phyloP scores from a whole-genome alignment of 1,140 invertebrate genomes.

The Drosophila ogumai region DNA sequence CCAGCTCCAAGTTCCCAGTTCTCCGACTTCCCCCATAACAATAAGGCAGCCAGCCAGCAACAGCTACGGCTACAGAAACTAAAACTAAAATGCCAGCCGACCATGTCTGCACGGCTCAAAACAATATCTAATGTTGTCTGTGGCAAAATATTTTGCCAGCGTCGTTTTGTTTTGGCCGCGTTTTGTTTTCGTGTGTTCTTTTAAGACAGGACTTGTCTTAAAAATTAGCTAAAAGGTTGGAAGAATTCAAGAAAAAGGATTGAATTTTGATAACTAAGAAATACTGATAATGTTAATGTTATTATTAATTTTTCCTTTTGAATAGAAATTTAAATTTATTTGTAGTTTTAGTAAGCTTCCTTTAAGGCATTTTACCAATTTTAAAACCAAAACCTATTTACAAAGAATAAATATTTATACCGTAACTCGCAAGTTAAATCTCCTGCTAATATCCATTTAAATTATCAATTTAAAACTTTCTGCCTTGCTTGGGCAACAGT shows the following conservation, averaged over 20 bases:
- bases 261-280: background rate
- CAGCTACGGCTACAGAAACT: constrained; percentile 32
- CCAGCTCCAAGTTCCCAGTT: constrained; percentile 20
- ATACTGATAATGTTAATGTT: background rate
- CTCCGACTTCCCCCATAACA: constrained; percentile 21
- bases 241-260: constrained; percentile 32
- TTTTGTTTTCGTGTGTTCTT: constrained; percentile 18
- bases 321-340: no score
- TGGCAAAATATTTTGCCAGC: constrained; percentile 76
- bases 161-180: constrained; percentile 42
- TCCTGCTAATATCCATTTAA: background rate
- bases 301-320: no score
- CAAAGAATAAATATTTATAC: no score
- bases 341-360: background rate
- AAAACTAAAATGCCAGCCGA: constrained; percentile 59
- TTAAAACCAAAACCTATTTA: background rate
- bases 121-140: constrained; percentile 81
- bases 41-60: constrained; percentile 17
- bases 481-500: constrained; percentile 1
- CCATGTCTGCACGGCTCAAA: constrained; percentile 76
- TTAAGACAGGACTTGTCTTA: constrained; percentile 50
- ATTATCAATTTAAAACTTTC: background rate
- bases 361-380: background rate
- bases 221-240: constrained; percentile 71
- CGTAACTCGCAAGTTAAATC: background rate